phyloP scores from a whole-genome alignment of 2,888 invertebrate species.

The Synanthedon formicaeformis region DNA sequence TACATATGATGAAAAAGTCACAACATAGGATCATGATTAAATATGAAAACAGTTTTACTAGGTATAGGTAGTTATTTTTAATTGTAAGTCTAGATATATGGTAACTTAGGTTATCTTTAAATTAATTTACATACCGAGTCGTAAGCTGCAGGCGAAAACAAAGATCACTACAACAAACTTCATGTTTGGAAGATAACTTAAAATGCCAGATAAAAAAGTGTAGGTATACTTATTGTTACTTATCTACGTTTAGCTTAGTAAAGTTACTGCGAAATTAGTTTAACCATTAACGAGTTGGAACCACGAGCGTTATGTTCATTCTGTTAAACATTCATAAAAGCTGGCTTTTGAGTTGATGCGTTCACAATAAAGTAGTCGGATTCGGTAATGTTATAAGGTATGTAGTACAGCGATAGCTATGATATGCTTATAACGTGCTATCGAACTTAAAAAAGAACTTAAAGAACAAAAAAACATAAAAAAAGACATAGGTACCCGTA shows the following conservation, averaged over 20 bases:
- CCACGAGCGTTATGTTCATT: neutral
- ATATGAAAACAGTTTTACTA: too few species aligned
- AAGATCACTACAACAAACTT: neutral
- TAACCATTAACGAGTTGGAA: neutral
- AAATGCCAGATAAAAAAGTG: too few species aligned
- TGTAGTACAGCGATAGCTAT: neutral
- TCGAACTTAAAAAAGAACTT: too few species aligned
- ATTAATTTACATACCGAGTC: neutral
- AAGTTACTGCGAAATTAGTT: neutral
- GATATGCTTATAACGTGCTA: neutral
- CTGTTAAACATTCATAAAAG: constrained; percentile 2
- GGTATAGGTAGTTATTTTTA: too few species aligned
- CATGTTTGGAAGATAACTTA: neutral
- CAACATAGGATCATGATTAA: too few species aligned
- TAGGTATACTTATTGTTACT: too few species aligned
- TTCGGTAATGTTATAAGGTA: neutral
- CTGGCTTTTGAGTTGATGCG: constrained; percentile 13
- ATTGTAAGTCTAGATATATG: too few species aligned
- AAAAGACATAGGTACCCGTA: too few species aligned
- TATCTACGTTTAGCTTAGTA: neutral
- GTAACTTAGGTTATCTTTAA: neutral
- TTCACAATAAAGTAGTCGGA: constrained; percentile 11
- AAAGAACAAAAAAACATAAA: too few species aligned
- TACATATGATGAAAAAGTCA: too few species aligned
- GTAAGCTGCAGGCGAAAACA: neutral